A percentile compares a stretch with the other conserved stretches of the same genome.
Evolutionary conservation across 2,797 vertebrate genomes (phyloP).

Genomic region (Lithobates sylvaticus): DNA sequence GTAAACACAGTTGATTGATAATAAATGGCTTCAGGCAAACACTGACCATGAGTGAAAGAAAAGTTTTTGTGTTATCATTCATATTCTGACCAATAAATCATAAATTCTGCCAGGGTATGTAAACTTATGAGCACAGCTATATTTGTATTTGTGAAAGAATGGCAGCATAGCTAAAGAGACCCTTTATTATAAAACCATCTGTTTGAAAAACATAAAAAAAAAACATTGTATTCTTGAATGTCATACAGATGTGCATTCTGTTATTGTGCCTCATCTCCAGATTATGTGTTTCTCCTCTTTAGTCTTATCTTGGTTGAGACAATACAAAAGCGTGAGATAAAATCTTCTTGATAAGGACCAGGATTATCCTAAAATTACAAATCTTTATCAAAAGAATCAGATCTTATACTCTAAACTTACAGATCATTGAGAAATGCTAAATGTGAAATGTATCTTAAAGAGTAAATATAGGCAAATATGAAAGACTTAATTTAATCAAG

Average conservation of each 20-base stretch:
- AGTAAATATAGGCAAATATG: too few species aligned
- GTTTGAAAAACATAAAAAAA: neutral
- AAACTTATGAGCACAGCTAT: too few species aligned
- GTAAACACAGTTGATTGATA: too few species aligned
- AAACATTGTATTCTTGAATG: neutral
- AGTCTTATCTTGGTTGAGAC: conserved; percentile 17
- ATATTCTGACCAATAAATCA: too few species aligned
- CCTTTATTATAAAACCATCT: too few species aligned
- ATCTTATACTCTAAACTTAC: neutral
- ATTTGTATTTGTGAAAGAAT: too few species aligned
- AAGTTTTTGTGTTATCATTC: too few species aligned
- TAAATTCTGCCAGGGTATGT: too few species aligned
- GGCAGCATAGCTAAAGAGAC: too few species aligned
- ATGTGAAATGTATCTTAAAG: neutral
- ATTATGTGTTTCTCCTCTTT: conserved; percentile 9
- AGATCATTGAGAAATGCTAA: neutral
- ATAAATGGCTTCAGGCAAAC: too few species aligned
- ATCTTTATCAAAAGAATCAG: neutral
- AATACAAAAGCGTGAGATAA: conserved; percentile 12
- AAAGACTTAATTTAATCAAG: too few species aligned
- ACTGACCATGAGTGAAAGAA: too few species aligned
- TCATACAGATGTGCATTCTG: neutral
- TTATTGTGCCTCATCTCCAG: neutral
- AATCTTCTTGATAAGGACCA: conserved; percentile 8
- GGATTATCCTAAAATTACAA: conserved; percentile 26